These are phyloP conservation scores for Poeciliopsis paucimaculata DNA, from an alignment of 2,797 vertebrate species.

Conservation along the genomic window DNA sequence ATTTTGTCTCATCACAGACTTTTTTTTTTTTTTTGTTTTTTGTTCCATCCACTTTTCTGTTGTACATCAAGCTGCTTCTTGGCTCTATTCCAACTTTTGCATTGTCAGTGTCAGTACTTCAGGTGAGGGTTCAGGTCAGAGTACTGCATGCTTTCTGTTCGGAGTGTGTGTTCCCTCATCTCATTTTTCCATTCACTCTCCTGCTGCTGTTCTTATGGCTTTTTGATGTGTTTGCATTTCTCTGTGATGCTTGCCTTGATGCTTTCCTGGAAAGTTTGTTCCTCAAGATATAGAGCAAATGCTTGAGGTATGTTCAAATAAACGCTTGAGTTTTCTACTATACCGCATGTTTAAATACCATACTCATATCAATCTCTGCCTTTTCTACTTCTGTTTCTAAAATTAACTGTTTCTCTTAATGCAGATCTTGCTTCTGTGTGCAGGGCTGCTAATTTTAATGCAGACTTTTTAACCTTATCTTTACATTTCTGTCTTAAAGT, in stretches of 20 bases:
- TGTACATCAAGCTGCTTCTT: conserved; percentile 78
- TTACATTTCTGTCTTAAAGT: conserved; percentile 29
- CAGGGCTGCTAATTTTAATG: conserved; percentile 1
- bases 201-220: conserved; percentile 65
- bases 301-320: conserved; percentile 83
- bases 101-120: conserved; percentile 84
- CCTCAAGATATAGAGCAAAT: conserved; percentile 86
- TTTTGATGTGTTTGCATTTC: conserved; percentile 77
- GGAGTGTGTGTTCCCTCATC: conserved; percentile 26
- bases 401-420: conserved; percentile 20
- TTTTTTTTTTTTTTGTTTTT: conserved; percentile 49
- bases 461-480: conserved; percentile 8
- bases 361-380: not conserved
- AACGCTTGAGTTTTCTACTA: conserved; percentile 15
- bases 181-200: conserved; percentile 32
- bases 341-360: conserved; percentile 10
- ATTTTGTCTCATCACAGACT: conserved; percentile 47
- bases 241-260: conserved; percentile 73
- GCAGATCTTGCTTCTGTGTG: conserved; percentile 4
- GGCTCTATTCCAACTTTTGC: conserved; percentile 88
- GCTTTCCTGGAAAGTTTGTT: conserved; percentile 84
- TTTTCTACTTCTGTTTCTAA: conserved; percentile 12
- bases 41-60: conserved; percentile 53
- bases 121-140: conserved; percentile 73
- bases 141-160: conserved; percentile 56